Conservation (phyloP, 2,113 vertebrate species). For the Chionis minor region DNA sequence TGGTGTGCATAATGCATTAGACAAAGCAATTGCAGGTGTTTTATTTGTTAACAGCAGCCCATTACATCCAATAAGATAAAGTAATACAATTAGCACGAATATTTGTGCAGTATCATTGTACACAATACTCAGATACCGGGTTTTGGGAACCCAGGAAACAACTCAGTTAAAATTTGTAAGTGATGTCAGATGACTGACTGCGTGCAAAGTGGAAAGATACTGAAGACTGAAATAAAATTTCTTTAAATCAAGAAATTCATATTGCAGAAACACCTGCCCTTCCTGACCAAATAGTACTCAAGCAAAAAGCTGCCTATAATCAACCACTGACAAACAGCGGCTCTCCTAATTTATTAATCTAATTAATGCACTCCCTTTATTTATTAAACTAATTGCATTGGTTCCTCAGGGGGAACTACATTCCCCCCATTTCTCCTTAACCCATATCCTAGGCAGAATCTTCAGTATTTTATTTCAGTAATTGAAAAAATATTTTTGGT, state of each 20-base stretch:
- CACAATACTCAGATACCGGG: rapidly evolving
- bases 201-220: not conserved
- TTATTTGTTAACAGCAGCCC: not conserved
- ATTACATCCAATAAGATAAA: not conserved
- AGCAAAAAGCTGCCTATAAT: conserved; percentile 15
- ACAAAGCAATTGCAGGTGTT: not conserved
- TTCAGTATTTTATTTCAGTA: conserved; percentile 46
- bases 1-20: not conserved
- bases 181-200: not conserved
- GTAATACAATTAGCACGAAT: not conserved
- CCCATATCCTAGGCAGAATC: not conserved
- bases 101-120: not conserved
- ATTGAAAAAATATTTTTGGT: conserved; percentile 62
- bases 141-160: not conserved
- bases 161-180: not conserved
- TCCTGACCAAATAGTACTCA: not conserved
- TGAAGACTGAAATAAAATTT: not conserved
- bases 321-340: not conserved
- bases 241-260: not conserved
- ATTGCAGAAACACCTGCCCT: not conserved
- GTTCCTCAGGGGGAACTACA: conserved; percentile 39
- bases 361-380: conserved; percentile 60
- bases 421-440: not conserved
- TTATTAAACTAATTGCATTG: conserved; percentile 61
- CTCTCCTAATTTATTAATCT: conserved; percentile 57